Evolutionary conservation across 2,888 invertebrate genomes (phyloP).

Genomic region (Cheilosia soror): DNA sequence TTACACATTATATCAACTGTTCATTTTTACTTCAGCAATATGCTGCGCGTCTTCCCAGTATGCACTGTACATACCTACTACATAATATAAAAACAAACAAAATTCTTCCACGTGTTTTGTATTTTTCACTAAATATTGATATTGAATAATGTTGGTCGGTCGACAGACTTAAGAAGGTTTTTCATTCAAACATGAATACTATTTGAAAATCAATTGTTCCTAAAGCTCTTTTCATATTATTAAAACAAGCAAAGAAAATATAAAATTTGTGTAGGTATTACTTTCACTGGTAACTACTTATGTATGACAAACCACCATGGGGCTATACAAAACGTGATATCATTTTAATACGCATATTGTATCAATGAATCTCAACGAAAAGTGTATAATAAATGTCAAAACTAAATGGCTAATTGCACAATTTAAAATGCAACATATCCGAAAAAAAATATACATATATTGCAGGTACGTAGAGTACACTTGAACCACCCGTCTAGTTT

Average conservation of each 20-base stretch:
- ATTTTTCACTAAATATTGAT: background rate
- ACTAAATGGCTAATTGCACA: slow-evolving; percentile 25
- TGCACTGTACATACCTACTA: too few species aligned
- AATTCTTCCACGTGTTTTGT: slow-evolving; percentile 13
- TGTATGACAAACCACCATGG: background rate
- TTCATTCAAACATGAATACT: background rate
- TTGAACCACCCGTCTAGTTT: background rate
- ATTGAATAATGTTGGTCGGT: background rate
- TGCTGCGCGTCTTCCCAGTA: too few species aligned
- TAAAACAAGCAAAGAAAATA: background rate
- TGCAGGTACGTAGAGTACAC: background rate
- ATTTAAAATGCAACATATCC: background rate
- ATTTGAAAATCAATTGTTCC: background rate
- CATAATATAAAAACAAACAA: background rate
- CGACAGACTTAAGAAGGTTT: background rate
- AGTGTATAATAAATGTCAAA: background rate
- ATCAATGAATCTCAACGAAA: slow-evolving; percentile 1
- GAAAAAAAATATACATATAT: background rate
- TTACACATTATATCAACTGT: too few species aligned
- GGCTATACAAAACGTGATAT: slow-evolving; percentile 36
- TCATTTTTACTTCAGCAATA: too few species aligned
- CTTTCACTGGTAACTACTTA: slow-evolving; percentile 4
- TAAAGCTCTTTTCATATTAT: background rate
- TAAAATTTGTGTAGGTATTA: background rate
- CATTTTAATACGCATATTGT: slow-evolving; percentile 35